Evolutionary conservation across 2,797 vertebrate species (phyloP).

Genomic region (Hapalemur alaotrensis): DNA sequence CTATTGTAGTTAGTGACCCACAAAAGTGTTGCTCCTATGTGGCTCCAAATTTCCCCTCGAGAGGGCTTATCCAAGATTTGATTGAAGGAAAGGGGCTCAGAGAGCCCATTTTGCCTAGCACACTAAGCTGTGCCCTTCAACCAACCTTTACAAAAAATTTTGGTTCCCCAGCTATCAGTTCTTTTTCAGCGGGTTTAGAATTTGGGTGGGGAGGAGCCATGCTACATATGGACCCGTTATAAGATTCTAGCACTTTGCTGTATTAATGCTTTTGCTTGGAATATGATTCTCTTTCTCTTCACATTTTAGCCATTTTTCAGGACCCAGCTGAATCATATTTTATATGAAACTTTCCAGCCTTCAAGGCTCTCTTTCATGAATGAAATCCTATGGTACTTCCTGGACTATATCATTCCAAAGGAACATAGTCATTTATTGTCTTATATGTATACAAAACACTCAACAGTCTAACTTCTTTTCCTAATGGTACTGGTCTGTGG

Average conservation of each 20-base stretch:
- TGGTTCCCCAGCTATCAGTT: neutral
- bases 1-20: neutral
- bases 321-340: slow-evolving; percentile 28
- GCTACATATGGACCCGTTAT: neutral
- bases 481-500: neutral
- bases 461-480: slow-evolving; percentile 12
- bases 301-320: slow-evolving; percentile 39
- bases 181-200: slow-evolving; percentile 40
- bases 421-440: slow-evolving; percentile 41
- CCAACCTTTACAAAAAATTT: neutral
- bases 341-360: slow-evolving; percentile 38
- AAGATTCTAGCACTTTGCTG: neutral
- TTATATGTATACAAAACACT: neutral
- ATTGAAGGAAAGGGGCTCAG: neutral
- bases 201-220: neutral
- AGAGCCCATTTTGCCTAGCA: neutral
- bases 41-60: neutral
- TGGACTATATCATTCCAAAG: neutral
- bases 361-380: slow-evolving; percentile 7
- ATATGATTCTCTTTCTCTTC: neutral
- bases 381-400: slow-evolving; percentile 32
- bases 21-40: neutral
- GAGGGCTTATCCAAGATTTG: neutral
- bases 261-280: neutral
- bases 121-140: neutral